Evolutionary conservation across 2,797 vertebrate species (phyloP), one percentile per base, ranked within the genome.

Genomic region (Chaetodon trifasciatus): DNA sequence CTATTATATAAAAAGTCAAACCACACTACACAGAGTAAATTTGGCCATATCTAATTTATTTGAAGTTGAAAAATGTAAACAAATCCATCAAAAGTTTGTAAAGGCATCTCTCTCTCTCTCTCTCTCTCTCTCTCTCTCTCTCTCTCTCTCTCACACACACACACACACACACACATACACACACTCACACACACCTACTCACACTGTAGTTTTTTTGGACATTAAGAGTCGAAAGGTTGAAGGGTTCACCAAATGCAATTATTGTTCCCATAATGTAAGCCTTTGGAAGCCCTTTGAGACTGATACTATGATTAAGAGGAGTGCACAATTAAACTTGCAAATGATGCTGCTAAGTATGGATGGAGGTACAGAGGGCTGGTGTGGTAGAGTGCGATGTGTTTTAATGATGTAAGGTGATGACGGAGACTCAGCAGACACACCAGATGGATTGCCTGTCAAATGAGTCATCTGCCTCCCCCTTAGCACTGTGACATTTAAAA

Each of bases 241-340:
- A 62, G 74, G 49, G 89, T 83, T 87, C 73, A 46, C 37, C 4
- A 2, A 69, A 60, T 84, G 79, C 81, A 81, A 86, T 74, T 72
- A 78, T 84, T 83, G 74, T 87, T 84, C 78, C 56, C 46, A 9
- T 60, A 12, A 50, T 17, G 89, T 88, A 76, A 83, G 88, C 1
- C 71, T 72, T 0, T n/a, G 63, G 55, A 83, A 86, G 77, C 64
- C 74, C 52, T 80, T 70, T 57, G 78, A 85, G 81, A 86, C 56
- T 66, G 50, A 40, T 80, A 49, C 66, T 74, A 63, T 79, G 86
- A 85, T 81, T 73, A 75, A 49, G 50, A 52, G 76, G 5, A 6
- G 13, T 78, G 74, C 21, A 24, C 63, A 80, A 52, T 71, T 8
- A 11, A 80, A 8, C 63, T 78, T 77, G 50, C 67, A 86, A 76